Percentiles rank a stretch among this genome's conserved stretches.
Evolutionary conservation across 2,797 vertebrate genomes (phyloP).

Genomic region (Neostethus bicornis): DNA sequence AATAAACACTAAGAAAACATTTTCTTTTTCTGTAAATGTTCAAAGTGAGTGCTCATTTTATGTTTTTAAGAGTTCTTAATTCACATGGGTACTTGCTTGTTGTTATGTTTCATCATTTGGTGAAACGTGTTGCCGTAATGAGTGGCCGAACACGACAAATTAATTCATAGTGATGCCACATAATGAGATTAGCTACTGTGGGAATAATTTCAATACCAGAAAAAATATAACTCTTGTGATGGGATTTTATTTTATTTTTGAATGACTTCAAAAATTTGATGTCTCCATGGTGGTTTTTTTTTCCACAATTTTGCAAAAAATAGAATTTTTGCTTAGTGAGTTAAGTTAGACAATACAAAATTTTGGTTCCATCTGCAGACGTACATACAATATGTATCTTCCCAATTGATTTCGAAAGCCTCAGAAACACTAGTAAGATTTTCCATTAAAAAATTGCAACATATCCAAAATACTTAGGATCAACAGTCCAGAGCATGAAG

Average conservation of each 20-base stretch:
- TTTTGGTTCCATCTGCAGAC: too few relatives aligned
- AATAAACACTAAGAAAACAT: conserved; percentile 1
- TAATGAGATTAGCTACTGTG: conserved; percentile 6
- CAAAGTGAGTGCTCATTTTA: not conserved
- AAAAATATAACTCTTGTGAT: not conserved
- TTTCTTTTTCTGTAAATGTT: not conserved
- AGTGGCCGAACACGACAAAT: conserved; percentile 13
- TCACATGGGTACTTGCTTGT: not conserved
- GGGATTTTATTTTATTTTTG: conserved; percentile 3
- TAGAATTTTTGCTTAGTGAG: not conserved
- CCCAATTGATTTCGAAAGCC: too few relatives aligned
- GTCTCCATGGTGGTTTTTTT: not conserved
- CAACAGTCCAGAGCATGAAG: too few relatives aligned
- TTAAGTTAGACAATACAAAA: not conserved
- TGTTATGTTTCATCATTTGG: conserved; percentile 13
- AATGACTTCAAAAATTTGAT: not conserved
- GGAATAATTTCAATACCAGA: not conserved
- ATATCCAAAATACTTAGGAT: too few relatives aligned
- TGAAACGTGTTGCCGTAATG: conserved; percentile 8
- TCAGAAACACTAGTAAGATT: too few relatives aligned
- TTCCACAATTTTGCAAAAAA: not conserved
- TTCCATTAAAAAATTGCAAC: too few relatives aligned
- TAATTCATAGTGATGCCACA: conserved; percentile 11
- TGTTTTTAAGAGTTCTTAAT: conserved; percentile 14
- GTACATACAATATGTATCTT: too few relatives aligned